Base-by-base conservation (phyloP, 1,140 invertebrate genomes). In the Armadillidium nasatum region DNA sequence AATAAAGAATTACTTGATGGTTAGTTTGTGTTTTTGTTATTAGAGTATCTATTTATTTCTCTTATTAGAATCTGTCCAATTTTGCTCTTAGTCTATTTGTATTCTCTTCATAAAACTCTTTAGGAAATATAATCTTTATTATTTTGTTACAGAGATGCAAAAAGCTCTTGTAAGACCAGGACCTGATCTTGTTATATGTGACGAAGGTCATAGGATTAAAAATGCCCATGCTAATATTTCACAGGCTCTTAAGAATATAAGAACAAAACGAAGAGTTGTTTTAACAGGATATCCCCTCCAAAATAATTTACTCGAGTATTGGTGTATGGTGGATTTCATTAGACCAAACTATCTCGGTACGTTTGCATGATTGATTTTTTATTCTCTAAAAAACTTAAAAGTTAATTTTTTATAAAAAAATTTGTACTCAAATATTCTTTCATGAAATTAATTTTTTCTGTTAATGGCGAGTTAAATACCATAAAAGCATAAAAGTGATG, bases 241-340 rank as follows among this genome's bases (percentile, higher is more conserved):
- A 11, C 89, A 93, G 83, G 94, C 95, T 3, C 86, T 98, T 15
- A 97, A 96, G 84, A 92, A 94, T 82, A 95, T 98, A 86, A 86
- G 91, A 76, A 97, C 95, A 0, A 94, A 93, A 83, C 87, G 95
- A 33, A 87, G 95, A 72, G 89, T 98, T 22, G 94, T 97, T 0
- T 86, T 98, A 7, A 98, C 96, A 10, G 96, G 96, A 19, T 97
- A 97, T 88, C 96, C 96, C 0, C 84, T 98, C n/a, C 96, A 98
- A 85, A 98, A 98, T 84, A 97, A 97, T 86, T 85, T 98, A 0
- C 85, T 96, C 33, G 96, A 98, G 85, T 98, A 98, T 84, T 97
- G 94, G 94, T 95, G 94, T 83, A 96, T 96, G 94, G 94, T 97
- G 4, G 94, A 97, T 82, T 98, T 97, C 83, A 95, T 97, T 0